Evolutionary conservation across 1,140 invertebrate genomes (phyloP), one percentile per base, ranked within the genome.

Genomic region (Mylabris phalerata): DNA sequence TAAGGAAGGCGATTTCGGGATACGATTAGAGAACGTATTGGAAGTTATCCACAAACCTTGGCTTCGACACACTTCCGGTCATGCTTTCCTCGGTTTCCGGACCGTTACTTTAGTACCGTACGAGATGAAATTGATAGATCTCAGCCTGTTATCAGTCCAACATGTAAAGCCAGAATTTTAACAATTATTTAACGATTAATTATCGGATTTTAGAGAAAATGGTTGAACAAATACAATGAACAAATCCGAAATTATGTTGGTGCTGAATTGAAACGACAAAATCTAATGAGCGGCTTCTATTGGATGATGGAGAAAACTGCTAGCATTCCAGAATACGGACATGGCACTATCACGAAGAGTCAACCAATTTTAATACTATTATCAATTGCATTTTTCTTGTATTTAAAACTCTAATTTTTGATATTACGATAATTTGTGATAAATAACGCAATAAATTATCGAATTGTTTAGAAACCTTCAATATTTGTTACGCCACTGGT

Each of bases 21-120:
- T 97, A 24, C 82, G 93, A 44, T 80, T 99, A 41, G 94, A 97
- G 72, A 98, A 95, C 74, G 81, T 95, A 42, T 76, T 97, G n/a
- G 84, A 95, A 75, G 88, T 96, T 3, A 75, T 89, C 9, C 79
- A 86, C 47, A 82, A 78, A 11, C 71, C 77, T 9, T 75, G 73
- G 58, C 71, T 75, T 19, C 67, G 73, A 38, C 72, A 78, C 68
- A 67, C 67, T 38, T 73, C 68, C 11, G 79, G 77, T 0, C 71
- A 77, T 60, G 74, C 69, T 51, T 88, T 84, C 68, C 72, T 88
- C 7, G 80, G 79, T 57, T 95, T 98, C 74, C 82, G 84, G 60
- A 85, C 91, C 38, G 79, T 95, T 0, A 97, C 94, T 7, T 75
- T 96, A 38, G 88, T 98, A 4, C 96, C 96, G 3, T 95, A 92